Base-by-base conservation (phyloP, 2,113 vertebrate genomes). In the Fukomys damarensis region DNA sequence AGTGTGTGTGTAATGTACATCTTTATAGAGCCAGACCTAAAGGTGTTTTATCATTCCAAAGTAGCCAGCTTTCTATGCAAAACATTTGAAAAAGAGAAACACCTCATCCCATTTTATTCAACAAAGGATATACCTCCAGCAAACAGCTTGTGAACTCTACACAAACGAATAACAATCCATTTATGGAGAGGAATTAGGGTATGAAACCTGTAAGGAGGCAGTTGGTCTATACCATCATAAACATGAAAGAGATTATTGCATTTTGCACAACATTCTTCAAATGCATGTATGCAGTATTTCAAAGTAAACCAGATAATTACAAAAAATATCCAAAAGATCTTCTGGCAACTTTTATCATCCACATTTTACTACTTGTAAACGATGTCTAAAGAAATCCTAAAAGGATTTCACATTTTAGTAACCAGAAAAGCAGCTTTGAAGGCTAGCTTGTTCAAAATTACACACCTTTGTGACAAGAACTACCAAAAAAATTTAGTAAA, bases 391-490 rank as follows among this genome's bases (percentile, higher is more conserved):
- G 58, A 95, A 97, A 89, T 22, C 30, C 20, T 26, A 85, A 56
- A 56, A 49, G 46, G 46, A 49, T 49, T 49, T 49, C 46, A 49
- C 46, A 49, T 49, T 49, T 49, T 49, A 49, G 9, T 49, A 49
- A 49, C 46, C 46, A 49, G 46, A 49, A 49, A 49, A 49, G 46
- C 46, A 49, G 46, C 46, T 49, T 49, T 61, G 24, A 24, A 61
- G 59, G 80, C 56, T 59, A 88, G 22, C 24, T 88, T 32, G 43
- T 85, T 89, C 91, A 88, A 92, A 95, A 85, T 56, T 22, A 91
- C 7, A 76, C 5, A 4, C 38, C 59, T 72, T 88, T 30, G 13
- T 96, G 63, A 58, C 59, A 66, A 19, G 35, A 96, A 74, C 41
- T 66, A 94, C 1, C 56, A 94, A 94, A 13, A 85, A 46, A 80